These are phyloP conservation scores for Bibio marci DNA, from an alignment of 2,888 invertebrate genomes.

Conservation along the genomic window DNA sequence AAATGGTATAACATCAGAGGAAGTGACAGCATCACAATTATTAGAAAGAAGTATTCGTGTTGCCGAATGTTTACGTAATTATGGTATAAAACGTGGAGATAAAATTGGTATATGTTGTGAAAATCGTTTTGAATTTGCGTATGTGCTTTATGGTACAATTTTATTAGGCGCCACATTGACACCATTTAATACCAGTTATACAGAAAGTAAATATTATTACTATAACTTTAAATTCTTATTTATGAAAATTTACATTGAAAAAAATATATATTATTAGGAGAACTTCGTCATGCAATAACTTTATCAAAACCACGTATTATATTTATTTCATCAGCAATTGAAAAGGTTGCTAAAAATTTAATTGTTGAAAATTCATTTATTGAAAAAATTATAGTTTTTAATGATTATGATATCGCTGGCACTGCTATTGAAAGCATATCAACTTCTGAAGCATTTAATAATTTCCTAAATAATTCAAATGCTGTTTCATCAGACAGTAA, in stretches of 20 bases:
- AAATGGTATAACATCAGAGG: slow-evolving; percentile 21
- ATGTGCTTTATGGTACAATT: slow-evolving; percentile 31
- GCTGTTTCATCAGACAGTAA: slow-evolving; percentile 9
- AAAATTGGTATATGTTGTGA: slow-evolving; percentile 37
- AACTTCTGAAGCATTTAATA: neutral
- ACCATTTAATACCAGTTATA: slow-evolving; percentile 39
- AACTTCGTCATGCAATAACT: slow-evolving; percentile 46
- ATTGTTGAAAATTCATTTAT: slow-evolving; percentile 34
- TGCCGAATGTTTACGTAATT: slow-evolving; percentile 25
- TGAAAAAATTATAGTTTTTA: slow-evolving; percentile 37
- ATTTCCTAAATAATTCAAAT: neutral
- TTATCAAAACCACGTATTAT: slow-evolving; percentile 53
- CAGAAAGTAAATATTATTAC: slow-evolving; percentile 26
- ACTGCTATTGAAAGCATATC: neutral
- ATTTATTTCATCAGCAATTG: slow-evolving; percentile 42
- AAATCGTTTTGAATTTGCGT: slow-evolving; percentile 34
- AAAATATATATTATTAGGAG: slow-evolving; percentile 31
- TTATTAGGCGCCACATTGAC: slow-evolving; percentile 36
- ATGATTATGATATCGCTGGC: slow-evolving; percentile 5
- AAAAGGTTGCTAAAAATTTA: slow-evolving; percentile 37
- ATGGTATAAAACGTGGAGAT: slow-evolving; percentile 33
- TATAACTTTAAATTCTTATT: neutral
- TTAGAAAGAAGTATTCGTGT: slow-evolving; percentile 18
- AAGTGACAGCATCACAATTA: slow-evolving; percentile 19
- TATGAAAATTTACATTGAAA: neutral